phyloP scores from a whole-genome alignment of 2,113 vertebrate genomes.

The Plecturocebus donacophilus region DNA sequence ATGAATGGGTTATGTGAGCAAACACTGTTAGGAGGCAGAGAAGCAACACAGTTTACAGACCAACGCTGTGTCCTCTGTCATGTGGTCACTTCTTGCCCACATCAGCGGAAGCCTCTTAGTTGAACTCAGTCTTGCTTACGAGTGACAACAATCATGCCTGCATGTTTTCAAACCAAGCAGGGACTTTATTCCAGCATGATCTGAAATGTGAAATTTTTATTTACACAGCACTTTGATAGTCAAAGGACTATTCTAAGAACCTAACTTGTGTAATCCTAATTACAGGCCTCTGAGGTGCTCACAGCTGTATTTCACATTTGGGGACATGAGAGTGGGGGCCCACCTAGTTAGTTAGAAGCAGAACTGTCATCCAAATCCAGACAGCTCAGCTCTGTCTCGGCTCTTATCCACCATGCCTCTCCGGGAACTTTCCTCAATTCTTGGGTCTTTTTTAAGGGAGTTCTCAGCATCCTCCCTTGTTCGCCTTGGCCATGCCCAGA shows the following conservation, averaged over 20 bases:
- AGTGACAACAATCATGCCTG: not conserved
- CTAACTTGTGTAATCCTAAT: not conserved
- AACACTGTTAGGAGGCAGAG: not conserved
- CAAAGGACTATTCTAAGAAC: not conserved
- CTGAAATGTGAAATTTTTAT: not conserved
- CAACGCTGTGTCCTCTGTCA: not conserved
- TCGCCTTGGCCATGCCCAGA: not conserved
- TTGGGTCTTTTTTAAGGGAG: not conserved
- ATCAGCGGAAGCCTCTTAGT: not conserved
- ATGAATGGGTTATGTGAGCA: not conserved
- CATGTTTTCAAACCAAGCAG: slow-evolving; percentile 23
- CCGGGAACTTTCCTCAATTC: not conserved
- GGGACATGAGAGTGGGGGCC: not conserved
- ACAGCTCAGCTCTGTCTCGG: not conserved
- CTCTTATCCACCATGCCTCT: not conserved
- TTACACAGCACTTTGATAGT: slow-evolving; percentile 8
- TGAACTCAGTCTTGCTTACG: not conserved
- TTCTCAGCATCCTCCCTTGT: not conserved
- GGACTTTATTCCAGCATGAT: not conserved
- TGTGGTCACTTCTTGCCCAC: not conserved
- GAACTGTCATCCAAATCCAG: not conserved
- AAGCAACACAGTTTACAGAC: not conserved
- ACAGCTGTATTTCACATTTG: not conserved
- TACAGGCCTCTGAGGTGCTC: not conserved
- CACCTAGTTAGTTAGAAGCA: not conserved